phyloP scores from a whole-genome alignment of 2,888 invertebrate genomes.

The Lordiphosa fenestrarum region DNA sequence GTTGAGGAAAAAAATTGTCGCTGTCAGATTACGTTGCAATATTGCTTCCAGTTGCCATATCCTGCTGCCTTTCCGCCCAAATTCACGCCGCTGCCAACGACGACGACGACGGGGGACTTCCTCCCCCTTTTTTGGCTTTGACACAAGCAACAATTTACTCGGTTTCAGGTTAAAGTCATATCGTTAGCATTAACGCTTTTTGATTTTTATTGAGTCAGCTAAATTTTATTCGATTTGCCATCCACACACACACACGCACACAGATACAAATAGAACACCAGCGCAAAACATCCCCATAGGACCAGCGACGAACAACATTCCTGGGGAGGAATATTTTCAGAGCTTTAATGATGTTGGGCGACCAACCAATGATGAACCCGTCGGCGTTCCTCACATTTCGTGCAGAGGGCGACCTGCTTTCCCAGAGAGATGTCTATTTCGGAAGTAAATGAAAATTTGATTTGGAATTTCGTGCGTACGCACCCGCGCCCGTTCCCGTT shows the following conservation, averaged over 20 bases:
- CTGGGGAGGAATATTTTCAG: slow-evolving; percentile 68
- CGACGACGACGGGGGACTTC: slow-evolving; percentile 7
- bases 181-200: slow-evolving; percentile 80
- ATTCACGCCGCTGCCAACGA: slow-evolving; percentile 27
- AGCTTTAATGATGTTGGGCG: slow-evolving; percentile 71
- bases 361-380: slow-evolving; percentile 72
- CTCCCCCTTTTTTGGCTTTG: slow-evolving; percentile 56
- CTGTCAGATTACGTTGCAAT: slow-evolving; percentile 71
- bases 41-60: slow-evolving; percentile 74
- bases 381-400: slow-evolving; percentile 20
- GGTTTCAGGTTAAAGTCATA: slow-evolving; percentile 78
- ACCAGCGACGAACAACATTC: slow-evolving; percentile 48
- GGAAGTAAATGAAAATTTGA: slow-evolving; percentile 78
- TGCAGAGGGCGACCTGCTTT: slow-evolving; percentile 29
- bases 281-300: slow-evolving; percentile 41
- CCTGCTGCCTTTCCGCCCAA: slow-evolving; percentile 65
- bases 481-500: slow-evolving; percentile 26
- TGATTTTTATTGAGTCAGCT: slow-evolving; percentile 81
- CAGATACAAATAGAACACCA: slow-evolving; percentile 23
- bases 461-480: slow-evolving; percentile 70
- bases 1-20: slow-evolving; percentile 58
- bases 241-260: slow-evolving; percentile 35
- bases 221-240: slow-evolving; percentile 79
- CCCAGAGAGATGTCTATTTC: slow-evolving; percentile 55
- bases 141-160: slow-evolving; percentile 74